These are phyloP conservation scores for Nymphalis io DNA, from an alignment of 1,140 invertebrate genomes.

Conservation along the genomic window DNA sequence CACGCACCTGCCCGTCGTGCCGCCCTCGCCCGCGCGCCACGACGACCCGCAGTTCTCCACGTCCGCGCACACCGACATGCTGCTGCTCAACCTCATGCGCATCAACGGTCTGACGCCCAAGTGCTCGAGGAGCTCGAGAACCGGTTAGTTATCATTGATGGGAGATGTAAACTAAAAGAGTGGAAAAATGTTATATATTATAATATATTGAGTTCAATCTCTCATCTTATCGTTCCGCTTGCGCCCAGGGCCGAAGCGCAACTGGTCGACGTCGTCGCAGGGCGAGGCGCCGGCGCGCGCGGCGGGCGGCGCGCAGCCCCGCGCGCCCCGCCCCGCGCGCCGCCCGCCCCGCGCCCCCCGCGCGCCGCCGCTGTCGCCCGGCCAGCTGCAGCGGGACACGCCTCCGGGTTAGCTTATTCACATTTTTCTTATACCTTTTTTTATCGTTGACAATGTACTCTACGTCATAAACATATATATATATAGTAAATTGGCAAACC, in stretches of 20 bases:
- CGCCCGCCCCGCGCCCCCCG: constrained; percentile 33
- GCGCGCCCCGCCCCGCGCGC: constrained; percentile 21
- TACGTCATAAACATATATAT: no score
- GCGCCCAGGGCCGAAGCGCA: constrained; percentile 51
- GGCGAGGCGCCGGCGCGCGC: constrained; percentile 8
- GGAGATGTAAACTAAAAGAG: no score
- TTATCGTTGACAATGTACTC: no score
- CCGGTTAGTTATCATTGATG: constrained; percentile 40
- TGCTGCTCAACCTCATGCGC: constrained; percentile 72
- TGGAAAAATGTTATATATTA: no score
- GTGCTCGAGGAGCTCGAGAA: constrained; percentile 38
- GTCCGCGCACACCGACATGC: constrained; percentile 69
- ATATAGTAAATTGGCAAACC: no score
- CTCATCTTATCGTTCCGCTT: not conserved
- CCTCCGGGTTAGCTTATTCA: not conserved
- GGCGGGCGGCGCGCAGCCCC: constrained; percentile 16
- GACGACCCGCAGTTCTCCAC: constrained; percentile 69
- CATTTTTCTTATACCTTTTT: no score
- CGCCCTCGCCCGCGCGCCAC: constrained; percentile 26
- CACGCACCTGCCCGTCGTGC: constrained; percentile 19
- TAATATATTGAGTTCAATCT: no score
- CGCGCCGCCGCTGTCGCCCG: constrained; percentile 49
- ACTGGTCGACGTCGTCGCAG: constrained; percentile 43
- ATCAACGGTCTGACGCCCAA: constrained; percentile 72
- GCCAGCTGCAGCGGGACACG: constrained; percentile 44